Evolutionary conservation across 2,888 invertebrate species (phyloP), one percentile per base, ranked within the genome.

Genomic region (Tanypteryx hageni): DNA sequence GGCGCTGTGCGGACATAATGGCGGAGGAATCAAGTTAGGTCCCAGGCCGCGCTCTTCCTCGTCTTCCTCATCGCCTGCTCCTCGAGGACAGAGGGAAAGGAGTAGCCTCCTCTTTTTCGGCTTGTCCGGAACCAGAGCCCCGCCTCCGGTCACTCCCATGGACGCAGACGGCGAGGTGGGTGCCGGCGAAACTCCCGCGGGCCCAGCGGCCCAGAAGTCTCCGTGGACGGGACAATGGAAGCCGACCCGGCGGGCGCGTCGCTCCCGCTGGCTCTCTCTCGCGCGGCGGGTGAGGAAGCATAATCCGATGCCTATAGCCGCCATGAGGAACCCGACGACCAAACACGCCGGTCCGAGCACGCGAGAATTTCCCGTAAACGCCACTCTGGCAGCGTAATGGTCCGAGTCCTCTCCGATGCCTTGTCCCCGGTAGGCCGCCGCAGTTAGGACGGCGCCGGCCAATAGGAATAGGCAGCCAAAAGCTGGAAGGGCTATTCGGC

Each of bases 151-250:
- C 18, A 18, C 89, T 3, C 89, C 56, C 18, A 61, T 58, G 22
- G 27, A 61, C 44, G n/a, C 89, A 18, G 31, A 31, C 64, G 22
- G 27, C 10, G 89, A n/a, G n/a, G 64, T 61, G 68, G 64, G 89
- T 13, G 68, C 31, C 44, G 97, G 95, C 5, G 97, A 97, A n/a
- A 76, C 44, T n/a, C 64, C 56, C 18, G 64, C 89, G 18, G 89
- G 89, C 31, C 64, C 89, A 64, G 89, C 89, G 18, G 89, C 64
- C 94, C 97, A 97, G 95, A 97, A 97, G 95, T 97, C 97, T 10
- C 97, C 97, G 94, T 97, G 97, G 85, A 97, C 96, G 58, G 97
- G 97, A 95, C 97, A 97, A 95, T 97, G 97, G 95, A 97, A 97
- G 92, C 97, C 97, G 93, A 97, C 96, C 84, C 97, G 96, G 92